Conservation (phyloP, 1,140 invertebrate species). For the Neotoxoptera formosana region DNA sequence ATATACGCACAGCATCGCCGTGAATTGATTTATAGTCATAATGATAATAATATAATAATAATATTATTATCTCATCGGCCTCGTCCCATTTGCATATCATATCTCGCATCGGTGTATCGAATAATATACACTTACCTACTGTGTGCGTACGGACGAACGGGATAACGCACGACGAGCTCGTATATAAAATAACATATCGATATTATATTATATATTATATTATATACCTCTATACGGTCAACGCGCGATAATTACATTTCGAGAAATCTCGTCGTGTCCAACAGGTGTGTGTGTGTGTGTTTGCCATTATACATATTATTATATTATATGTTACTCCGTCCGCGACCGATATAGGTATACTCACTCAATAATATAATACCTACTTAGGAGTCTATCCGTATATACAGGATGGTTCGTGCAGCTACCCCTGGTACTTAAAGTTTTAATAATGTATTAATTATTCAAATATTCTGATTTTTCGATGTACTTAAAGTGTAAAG, state of each 20-base stretch:
- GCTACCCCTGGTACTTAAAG: background rate
- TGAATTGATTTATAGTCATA: constrained; percentile 12
- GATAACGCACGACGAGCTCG: background rate
- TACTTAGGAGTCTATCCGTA: background rate
- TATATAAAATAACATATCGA: background rate
- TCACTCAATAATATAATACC: background rate
- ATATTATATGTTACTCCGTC: background rate
- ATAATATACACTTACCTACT: background rate
- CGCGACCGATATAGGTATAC: background rate
- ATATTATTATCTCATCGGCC: background rate
- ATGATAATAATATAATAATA: background rate
- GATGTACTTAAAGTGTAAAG: background rate
- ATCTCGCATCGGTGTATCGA: background rate
- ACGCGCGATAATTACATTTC: background rate
- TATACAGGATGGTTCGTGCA: background rate
- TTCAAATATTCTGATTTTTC: background rate
- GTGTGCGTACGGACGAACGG: background rate
- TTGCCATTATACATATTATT: background rate
- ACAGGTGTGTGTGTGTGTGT: background rate
- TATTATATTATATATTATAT: background rate
- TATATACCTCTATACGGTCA: background rate
- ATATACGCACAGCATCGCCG: background rate
- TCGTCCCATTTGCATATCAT: constrained; percentile 23
- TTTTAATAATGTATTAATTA: background rate
- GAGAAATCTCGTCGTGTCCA: constrained; percentile 11